Evolutionary conservation across 2,797 vertebrate genomes (phyloP).

Genomic region (Gorsachius magnificus): DNA sequence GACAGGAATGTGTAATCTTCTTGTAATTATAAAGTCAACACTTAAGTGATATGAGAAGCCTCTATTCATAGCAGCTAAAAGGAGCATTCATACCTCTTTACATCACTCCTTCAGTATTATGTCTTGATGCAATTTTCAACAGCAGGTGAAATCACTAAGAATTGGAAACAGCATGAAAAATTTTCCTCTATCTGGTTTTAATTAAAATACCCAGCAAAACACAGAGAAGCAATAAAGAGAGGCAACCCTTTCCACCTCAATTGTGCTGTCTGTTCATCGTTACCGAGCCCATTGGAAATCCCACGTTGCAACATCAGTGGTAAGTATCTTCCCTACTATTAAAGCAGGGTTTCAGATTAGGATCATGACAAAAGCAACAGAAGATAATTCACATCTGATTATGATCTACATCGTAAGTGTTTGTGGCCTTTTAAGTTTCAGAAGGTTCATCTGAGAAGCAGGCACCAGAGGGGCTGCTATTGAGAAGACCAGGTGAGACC

Average conservation of each 20-base stretch:
- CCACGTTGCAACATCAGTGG: rapidly evolving
- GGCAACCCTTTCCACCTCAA: neutral
- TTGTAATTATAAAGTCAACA: constrained; percentile 14
- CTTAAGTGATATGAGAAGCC: constrained; percentile 23
- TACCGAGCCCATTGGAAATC: neutral
- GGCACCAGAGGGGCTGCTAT: neutral
- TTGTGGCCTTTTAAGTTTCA: neutral
- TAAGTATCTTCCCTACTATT: neutral
- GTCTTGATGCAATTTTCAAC: constrained; percentile 17
- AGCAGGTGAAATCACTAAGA: constrained; percentile 41
- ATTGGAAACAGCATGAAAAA: neutral
- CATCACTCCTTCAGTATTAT: neutral
- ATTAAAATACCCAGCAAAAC: constrained; percentile 15
- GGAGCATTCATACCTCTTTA: constrained; percentile 46
- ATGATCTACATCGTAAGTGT: neutral
- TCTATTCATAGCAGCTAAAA: constrained; percentile 43
- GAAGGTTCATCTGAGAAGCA: neutral
- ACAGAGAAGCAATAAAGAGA: neutral
- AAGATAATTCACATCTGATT: neutral
- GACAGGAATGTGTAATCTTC: neutral
- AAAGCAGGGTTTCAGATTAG: neutral
- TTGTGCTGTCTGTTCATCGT: neutral
- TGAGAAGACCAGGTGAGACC: neutral
- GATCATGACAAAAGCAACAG: neutral
- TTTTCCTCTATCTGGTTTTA: constrained; percentile 32